phyloP scores from a whole-genome alignment of 2,888 invertebrate species.

The Harpalus rufipes region DNA sequence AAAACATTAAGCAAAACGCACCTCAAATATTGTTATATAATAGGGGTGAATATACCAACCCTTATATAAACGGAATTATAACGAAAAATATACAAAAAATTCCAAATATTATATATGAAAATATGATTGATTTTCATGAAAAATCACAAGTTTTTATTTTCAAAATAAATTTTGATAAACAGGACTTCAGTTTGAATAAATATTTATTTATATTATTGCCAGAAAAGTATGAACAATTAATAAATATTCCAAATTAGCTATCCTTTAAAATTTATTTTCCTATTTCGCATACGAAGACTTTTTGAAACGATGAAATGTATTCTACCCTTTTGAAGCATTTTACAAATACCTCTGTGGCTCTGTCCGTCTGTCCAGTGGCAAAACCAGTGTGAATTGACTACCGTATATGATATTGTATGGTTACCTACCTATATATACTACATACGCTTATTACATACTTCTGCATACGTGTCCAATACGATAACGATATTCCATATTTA shows the following conservation, averaged over 20 bases:
- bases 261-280: no score
- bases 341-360: not conserved
- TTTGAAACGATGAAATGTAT: no score
- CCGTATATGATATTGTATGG: slow-evolving; percentile 36
- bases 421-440: slow-evolving; percentile 57
- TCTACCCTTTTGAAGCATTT: not conserved
- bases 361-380: not conserved
- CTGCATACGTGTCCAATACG: not conserved
- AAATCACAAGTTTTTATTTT: not conserved
- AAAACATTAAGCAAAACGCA: no score
- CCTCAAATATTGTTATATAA: not conserved
- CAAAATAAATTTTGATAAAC: no score
- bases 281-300: no score
- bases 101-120: not conserved
- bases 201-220: no score
- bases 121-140: not conserved
- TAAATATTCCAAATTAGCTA: no score
- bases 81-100: not conserved
- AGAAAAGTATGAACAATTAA: no score
- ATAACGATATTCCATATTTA: slow-evolving; percentile 4
- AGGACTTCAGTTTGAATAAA: no score
- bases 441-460: slow-evolving; percentile 52
- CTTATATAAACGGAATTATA: not conserved
- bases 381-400: not conserved
- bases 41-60: not conserved